Conservation (phyloP, 2,888 invertebrate genomes). For the Tetheella fluctuosa region DNA sequence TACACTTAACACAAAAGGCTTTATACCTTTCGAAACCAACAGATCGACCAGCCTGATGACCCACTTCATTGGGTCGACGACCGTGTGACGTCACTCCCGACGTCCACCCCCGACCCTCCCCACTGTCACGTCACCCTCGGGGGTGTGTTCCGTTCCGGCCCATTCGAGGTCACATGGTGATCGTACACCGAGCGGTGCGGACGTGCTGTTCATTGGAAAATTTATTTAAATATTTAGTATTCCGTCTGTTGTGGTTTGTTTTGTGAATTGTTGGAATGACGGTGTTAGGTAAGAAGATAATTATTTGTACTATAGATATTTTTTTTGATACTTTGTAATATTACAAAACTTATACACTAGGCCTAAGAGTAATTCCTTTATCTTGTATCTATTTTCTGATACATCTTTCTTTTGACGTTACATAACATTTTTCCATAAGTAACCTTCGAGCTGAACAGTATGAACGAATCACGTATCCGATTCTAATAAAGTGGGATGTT, state of each 20-base stretch:
- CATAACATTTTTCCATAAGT: conserved; percentile 46
- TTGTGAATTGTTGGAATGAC: conserved; percentile 60
- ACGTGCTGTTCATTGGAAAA: conserved; percentile 51
- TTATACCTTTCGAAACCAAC: conserved; percentile 46
- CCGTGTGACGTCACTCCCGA: conserved; percentile 77
- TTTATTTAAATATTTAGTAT: conserved; percentile 29
- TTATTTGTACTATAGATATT: neutral
- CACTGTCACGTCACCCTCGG: conserved; percentile 58
- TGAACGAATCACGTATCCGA: conserved; percentile 29
- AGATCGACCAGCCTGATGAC: conserved; percentile 75
- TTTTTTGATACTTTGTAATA: neutral
- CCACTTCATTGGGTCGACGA: conserved; percentile 75
- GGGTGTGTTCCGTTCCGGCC: conserved; percentile 67
- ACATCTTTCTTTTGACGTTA: conserved; percentile 34
- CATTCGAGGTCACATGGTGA: conserved; percentile 75
- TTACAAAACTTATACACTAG: neutral
- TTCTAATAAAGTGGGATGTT: conserved; percentile 20
- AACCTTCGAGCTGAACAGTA: conserved; percentile 42
- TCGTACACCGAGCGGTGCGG: conserved; percentile 54
- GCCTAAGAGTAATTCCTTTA: conserved; percentile 12
- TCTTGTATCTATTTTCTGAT: conserved; percentile 24
- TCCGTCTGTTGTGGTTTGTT: conserved; percentile 32
- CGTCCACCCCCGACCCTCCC: conserved; percentile 46
- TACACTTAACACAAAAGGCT: conserved; percentile 47
- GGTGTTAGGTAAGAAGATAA: conserved; percentile 62